Conservation (phyloP, 2,113 vertebrate genomes). For the Cyanistes caeruleus region DNA sequence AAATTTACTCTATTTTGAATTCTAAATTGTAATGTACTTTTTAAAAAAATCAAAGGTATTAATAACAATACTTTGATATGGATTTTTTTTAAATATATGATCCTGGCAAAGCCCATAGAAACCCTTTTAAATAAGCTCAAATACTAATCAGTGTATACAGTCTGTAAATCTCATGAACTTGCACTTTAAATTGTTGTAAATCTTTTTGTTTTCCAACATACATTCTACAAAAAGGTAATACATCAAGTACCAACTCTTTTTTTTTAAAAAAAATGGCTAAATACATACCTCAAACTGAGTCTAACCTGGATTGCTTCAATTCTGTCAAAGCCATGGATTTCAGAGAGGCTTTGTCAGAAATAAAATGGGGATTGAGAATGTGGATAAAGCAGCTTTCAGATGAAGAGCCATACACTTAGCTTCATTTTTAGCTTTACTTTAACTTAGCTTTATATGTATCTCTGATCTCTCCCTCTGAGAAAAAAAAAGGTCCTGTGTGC, state of each 20-base stretch:
- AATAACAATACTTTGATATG: background rate
- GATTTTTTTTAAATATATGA: constrained; percentile 13
- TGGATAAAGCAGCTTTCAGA: constrained; percentile 27
- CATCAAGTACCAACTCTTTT: background rate
- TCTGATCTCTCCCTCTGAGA: background rate
- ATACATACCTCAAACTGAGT: background rate
- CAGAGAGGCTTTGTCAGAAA: constrained; percentile 27
- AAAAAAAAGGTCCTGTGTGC: background rate
- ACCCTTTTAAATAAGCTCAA: constrained; percentile 15
- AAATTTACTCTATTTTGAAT: background rate
- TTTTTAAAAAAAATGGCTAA: background rate
- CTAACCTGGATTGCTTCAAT: background rate
- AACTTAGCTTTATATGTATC: background rate
- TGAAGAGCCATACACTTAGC: background rate
- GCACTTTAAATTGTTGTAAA: background rate
- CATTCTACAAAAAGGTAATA: background rate
- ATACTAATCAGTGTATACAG: background rate
- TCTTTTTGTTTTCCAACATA: background rate
- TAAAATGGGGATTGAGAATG: constrained; percentile 13
- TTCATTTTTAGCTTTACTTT: constrained; percentile 9
- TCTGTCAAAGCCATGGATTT: background rate
- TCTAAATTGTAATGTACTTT: background rate
- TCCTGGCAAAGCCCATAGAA: background rate
- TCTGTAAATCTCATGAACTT: background rate
- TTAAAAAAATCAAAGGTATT: background rate